Base-by-base conservation (phyloP, 2,888 invertebrate genomes). In the Zootermopsis nevadensis region DNA sequence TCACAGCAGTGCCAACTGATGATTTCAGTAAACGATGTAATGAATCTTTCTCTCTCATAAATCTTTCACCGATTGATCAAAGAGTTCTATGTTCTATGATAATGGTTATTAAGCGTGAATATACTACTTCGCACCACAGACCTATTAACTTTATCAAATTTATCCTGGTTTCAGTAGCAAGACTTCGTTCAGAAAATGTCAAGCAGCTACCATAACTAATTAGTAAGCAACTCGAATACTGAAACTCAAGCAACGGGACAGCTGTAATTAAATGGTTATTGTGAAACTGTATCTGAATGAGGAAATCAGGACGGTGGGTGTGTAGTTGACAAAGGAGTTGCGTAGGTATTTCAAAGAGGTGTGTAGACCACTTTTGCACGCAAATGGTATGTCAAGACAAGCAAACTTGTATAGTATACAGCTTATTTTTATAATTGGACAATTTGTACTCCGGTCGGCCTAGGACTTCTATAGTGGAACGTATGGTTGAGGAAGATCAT, bases 401-500 rank as follows among this genome's bases (percentile, higher is more conserved):
- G 69, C 33, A 69, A 33, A 69, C 22, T 33, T 22, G 69, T 69
- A 67, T 67, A 33, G 42, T 15, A 38, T 74, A 38, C 74, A 74
- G 74, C 33, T 74, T 38, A 74, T 74, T 33, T 38, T 74, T 74
- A 74, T 74, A 74, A 74, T 74, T 74, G 74, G 74, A 74, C 74
- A 74, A 74, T 74, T 74, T 74, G 74, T 74, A 74, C 74, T 74
- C 74, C 24, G 38, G 74, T 38, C 74, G 74, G 74, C 38, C 4
- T 60, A 4, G 1, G 60, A 60, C 60, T 60, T 60, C n/a, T 27
- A 31, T 33, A 22, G 8, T 33, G 31, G 33, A 69, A 69, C 33
- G 31, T n/a, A 72, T 35, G 31, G 72, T 31, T 33, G 7, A 31
- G 31, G 69, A 38, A 74, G 74, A 74, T 74, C 74, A 42, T 24